Conservation (phyloP, 2,888 invertebrate genomes). For the Liopterus haemorrhoidalis region DNA sequence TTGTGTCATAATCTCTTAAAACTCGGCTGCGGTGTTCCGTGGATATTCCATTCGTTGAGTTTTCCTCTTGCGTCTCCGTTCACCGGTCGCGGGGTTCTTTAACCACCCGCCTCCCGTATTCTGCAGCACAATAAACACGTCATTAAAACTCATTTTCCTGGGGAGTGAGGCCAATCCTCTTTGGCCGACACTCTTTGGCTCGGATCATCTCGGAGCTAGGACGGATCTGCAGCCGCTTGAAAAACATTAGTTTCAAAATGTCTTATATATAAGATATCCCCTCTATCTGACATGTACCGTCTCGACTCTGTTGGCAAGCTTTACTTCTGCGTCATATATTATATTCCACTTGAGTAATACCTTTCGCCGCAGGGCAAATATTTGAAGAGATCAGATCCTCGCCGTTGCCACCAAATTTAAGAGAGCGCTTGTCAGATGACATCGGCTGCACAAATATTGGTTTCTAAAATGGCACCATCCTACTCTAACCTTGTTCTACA, state of each 20-base stretch:
- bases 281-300: conserved; percentile 24
- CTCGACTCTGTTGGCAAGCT: conserved; percentile 29
- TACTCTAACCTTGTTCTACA: no score
- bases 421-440: conserved; percentile 7
- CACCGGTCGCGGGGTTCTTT: conserved; percentile 31
- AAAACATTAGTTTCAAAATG: conserved; percentile 15
- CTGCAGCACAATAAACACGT: conserved; percentile 38
- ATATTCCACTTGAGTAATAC: conserved; percentile 37
- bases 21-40: conserved; percentile 27
- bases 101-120: conserved; percentile 28
- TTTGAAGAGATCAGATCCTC: conserved; percentile 29
- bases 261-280: background rate
- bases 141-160: conserved; percentile 40
- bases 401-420: conserved; percentile 20
- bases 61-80: background rate
- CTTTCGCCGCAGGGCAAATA: conserved; percentile 35
- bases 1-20: conserved; percentile 41
- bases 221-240: conserved; percentile 6
- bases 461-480: conserved; percentile 23
- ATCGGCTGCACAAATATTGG: conserved; percentile 18
- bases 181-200: conserved; percentile 7
- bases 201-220: conserved; percentile 7
- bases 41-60: background rate
- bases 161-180: conserved; percentile 31
- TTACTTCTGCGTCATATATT: conserved; percentile 33